These are phyloP conservation scores for Gandaritis pyraliata DNA, from an alignment of 2,888 invertebrate genomes.

Conservation along the genomic window DNA sequence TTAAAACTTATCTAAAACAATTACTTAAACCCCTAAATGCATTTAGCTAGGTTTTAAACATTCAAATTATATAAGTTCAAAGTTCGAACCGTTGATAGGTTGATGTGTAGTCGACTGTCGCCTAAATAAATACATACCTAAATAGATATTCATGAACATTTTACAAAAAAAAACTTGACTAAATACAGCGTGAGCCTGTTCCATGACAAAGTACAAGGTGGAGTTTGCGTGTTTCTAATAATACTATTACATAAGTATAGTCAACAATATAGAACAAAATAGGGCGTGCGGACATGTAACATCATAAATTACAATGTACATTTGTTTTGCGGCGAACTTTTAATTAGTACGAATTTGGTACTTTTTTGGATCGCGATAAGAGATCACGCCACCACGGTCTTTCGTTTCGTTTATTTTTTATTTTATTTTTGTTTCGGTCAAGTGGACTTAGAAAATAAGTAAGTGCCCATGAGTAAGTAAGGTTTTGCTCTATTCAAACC, in stretches of 20 bases:
- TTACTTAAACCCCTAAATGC: no score
- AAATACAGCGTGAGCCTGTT: no score
- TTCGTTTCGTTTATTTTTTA: constrained; percentile 54
- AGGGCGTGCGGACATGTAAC: constrained; percentile 38
- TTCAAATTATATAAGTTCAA: no score
- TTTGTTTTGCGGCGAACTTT: constrained; percentile 63
- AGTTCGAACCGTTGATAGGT: no score
- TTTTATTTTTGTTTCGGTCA: constrained; percentile 3
- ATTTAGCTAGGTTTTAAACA: no score
- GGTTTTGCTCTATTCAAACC: no score
- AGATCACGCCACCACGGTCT: constrained; percentile 66
- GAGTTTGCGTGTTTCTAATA: constrained; percentile 20
- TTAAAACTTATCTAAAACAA: background rate
- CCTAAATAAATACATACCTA: no score
- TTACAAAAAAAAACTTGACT: no score
- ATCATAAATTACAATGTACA: constrained; percentile 53
- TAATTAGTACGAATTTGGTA: constrained; percentile 70
- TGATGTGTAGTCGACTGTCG: no score
- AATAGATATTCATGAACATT: no score
- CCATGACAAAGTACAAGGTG: background rate
- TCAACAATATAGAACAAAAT: constrained; percentile 26
- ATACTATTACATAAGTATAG: constrained; percentile 13
- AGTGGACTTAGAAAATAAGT: background rate
- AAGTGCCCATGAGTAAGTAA: no score
- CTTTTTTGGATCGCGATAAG: constrained; percentile 64